Base-by-base conservation (phyloP, 2,888 invertebrate species). In the Cephus spinipes region DNA sequence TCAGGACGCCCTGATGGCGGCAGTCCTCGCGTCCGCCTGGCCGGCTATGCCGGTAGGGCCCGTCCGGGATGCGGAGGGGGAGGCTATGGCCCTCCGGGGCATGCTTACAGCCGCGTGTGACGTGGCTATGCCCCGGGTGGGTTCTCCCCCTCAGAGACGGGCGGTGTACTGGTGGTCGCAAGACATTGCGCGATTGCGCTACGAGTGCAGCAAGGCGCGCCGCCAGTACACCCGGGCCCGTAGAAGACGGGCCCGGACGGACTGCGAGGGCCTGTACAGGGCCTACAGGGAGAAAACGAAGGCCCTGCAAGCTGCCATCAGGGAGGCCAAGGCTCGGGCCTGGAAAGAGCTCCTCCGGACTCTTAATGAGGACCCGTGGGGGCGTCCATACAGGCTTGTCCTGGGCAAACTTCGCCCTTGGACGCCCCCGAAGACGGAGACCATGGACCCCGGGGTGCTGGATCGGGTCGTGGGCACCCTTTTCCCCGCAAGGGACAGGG, bases 331-430 rank as follows among this genome's bases (percentile, higher is more conserved):
- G n/a, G 2, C 23, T 6, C 6, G 6, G 69, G 69, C 69, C 3
- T 69, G 69, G 69, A 77, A 75, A 76, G 74, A 78, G 30, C 30
- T 83, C 12, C 35, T 78, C 71, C 69, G 79, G 1, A 79, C 80
- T 12, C 73, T 81, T 4, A 81, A 81, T 30, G 32, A 75, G 4
- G 81, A 82, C 55, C 68, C 78, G 1, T 83, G 81, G 76, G 80
- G 78, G n/a, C 75, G 79, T 9, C 81, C 79, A 31, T 83, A 82
- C 71, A 82, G 76, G 78, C 76, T 83, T n/a, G 77, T 80, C 3
- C 69, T 69, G 69, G 30, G 69, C n/a, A 69, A 69, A 6, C 69
- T 69, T 30, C 23, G 69, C 4, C 69, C 69, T 4, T 4, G 33
- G 33, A 4, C 33, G 33, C 33, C 33, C 33, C 33, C 33, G 33